Percentiles rank a stretch among this genome's conserved stretches.
phyloP scores from a whole-genome alignment of 2,113 vertebrate species.

The Tyto alba region DNA sequence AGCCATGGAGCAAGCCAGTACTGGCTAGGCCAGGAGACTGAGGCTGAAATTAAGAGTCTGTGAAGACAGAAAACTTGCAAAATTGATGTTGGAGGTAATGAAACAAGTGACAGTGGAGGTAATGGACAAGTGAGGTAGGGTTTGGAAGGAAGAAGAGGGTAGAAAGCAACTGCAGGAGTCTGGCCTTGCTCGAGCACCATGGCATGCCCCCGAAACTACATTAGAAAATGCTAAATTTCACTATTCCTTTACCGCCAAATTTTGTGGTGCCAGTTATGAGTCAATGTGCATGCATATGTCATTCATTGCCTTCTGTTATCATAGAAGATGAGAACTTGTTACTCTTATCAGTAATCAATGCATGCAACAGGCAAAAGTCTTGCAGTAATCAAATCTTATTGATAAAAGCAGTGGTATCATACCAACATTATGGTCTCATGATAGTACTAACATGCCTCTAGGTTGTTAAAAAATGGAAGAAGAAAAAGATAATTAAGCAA shows the following conservation, averaged over 20 bases:
- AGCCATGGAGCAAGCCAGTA: conserved; percentile 40
- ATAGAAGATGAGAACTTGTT: background rate
- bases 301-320: background rate
- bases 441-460: background rate
- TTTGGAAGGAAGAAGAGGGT: background rate
- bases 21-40: conserved; percentile 27
- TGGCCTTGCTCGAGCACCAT: background rate
- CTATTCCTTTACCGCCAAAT: background rate
- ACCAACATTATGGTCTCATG: background rate
- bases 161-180: background rate
- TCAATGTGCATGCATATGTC: background rate
- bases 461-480: background rate
- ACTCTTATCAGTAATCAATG: background rate
- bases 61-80: background rate
- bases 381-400: background rate
- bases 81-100: background rate
- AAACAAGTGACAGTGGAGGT: too few species aligned
- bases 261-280: background rate
- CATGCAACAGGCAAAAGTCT: background rate
- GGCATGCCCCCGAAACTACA: background rate
- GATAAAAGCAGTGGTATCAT: background rate
- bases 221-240: background rate
- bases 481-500: background rate
- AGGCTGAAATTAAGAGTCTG: background rate
- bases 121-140: background rate